phyloP scores from a whole-genome alignment of 2,797 vertebrate species.

The Gobionotothen gibberifrons region DNA sequence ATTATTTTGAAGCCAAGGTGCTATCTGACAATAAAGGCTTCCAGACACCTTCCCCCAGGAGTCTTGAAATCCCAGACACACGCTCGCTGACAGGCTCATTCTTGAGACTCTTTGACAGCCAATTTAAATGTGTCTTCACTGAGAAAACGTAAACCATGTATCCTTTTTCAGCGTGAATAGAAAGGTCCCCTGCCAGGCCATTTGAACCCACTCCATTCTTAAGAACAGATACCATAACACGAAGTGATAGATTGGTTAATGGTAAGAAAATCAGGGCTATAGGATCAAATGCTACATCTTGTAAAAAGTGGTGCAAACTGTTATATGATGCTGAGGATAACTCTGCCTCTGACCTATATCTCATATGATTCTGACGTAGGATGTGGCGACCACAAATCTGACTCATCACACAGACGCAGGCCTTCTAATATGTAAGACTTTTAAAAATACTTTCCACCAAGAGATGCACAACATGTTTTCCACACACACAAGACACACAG shows the following conservation, averaged over 20 bases:
- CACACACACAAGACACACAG: conserved; percentile 13
- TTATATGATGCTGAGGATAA: conserved; percentile 39
- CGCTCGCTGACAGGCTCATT: conserved; percentile 26
- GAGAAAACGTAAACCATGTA: conserved; percentile 22
- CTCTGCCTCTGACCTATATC: conserved; percentile 70
- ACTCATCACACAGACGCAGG: conserved; percentile 66
- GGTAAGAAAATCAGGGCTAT: conserved; percentile 5
- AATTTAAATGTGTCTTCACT: conserved; percentile 36
- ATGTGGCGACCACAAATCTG: conserved; percentile 63
- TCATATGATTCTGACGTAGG: conserved; percentile 68
- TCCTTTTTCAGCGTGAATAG: conserved; percentile 1
- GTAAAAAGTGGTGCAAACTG: conserved; percentile 40
- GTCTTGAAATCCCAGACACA: conserved; percentile 28
- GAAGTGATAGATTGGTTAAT: conserved; percentile 2
- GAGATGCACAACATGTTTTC: conserved; percentile 27
- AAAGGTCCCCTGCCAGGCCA: conserved; percentile 18
- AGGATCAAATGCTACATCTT: conserved; percentile 34
- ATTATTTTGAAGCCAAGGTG: conserved; percentile 35
- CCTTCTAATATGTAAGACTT: conserved; percentile 51
- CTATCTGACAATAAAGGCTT: conserved; percentile 22
- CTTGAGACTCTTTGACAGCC: conserved; percentile 31
- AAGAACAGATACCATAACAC: background rate
- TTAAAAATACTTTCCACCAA: conserved; percentile 28
- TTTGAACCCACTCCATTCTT: conserved; percentile 5
- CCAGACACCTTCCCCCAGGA: conserved; percentile 20